Base-by-base conservation (phyloP, 2,113 vertebrate genomes). In the Felis catus region DNA sequence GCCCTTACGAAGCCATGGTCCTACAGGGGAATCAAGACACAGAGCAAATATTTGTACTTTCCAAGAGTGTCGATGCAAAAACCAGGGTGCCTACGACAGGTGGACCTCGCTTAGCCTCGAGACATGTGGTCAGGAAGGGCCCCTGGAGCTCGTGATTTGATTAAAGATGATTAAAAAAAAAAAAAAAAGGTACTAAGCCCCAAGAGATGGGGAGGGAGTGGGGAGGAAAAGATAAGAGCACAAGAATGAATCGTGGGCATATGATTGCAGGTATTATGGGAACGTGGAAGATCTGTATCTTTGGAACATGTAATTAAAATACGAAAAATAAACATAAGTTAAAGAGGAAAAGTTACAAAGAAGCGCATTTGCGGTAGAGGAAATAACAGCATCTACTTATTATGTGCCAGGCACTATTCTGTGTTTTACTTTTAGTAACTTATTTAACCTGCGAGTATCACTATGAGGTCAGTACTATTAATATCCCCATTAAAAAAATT, bases 221-320 rank as follows among this genome's bases (percentile, higher is more conserved):
- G 8, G 23, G 68, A 48, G 18, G 39, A 78, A 93, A 63, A 53
- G 51, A 65, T n/a, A 70, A 85, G 61, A 90, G 41, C n/a, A 80
- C 71, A 21, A 33, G 63, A 90, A 71, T 70, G 27, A 85, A 51
- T 53, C 27, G 71, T 79, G 33, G 13, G 63, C 63, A 29, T 3
- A 16, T 51, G 80, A 96, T 41, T 41, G 70, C 51, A 39, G n/a
- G 45, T 65, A 95, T 18, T 74, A 4, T 25, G 29, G 73, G 76
- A 89, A 63, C 55, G 39, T 61, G 33, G 45, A 33, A 23, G 33
- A 81, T 23, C 21, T 61, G 1, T 61, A 45, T 27, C 51, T 84
- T 90, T 78, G 21, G 68, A n/a, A n/a, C 29, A 36, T 74, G 27
- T 63, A 73, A 90, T 85, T 96, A 85, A 94, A 94, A 78, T 79